A percentile compares a stretch with the other conserved stretches of the same genome.
phyloP scores from a whole-genome alignment of 2,113 vertebrate genomes.

The Ia io region DNA sequence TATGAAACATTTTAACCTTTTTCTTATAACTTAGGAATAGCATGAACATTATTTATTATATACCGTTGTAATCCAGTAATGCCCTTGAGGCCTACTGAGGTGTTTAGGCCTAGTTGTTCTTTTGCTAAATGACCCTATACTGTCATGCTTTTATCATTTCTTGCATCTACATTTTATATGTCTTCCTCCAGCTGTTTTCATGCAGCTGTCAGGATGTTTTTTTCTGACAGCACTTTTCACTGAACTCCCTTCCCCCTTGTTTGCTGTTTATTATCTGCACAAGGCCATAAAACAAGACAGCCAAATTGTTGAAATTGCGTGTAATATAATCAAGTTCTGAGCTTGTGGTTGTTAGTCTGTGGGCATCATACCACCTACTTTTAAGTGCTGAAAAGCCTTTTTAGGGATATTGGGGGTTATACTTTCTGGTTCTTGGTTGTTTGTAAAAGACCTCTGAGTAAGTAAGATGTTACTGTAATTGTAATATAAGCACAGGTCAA shows the following conservation, averaged over 20 bases:
- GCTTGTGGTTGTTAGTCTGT: neutral
- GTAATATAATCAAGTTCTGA: neutral
- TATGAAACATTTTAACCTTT: slow-evolving; percentile 12
- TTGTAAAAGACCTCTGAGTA: neutral
- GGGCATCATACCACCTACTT: neutral
- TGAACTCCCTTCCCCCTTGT: neutral
- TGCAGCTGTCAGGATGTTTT: neutral
- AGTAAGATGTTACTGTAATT: neutral
- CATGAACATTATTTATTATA: neutral
- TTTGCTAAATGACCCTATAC: neutral
- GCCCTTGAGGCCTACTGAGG: neutral
- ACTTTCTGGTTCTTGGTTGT: neutral
- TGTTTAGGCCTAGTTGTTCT: neutral
- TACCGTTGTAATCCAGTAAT: neutral
- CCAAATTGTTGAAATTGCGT: neutral
- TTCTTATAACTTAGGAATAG: neutral
- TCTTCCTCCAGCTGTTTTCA: neutral
- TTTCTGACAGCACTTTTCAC: neutral
- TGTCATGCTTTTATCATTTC: neutral
- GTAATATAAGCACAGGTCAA: neutral
- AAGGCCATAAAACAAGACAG: neutral
- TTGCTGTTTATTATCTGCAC: neutral
- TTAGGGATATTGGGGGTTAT: neutral
- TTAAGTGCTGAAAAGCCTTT: neutral
- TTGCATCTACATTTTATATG: slow-evolving; percentile 20